These are phyloP conservation scores for Vidua macroura DNA, from an alignment of 2,113 vertebrate genomes.

Conservation along the genomic window DNA sequence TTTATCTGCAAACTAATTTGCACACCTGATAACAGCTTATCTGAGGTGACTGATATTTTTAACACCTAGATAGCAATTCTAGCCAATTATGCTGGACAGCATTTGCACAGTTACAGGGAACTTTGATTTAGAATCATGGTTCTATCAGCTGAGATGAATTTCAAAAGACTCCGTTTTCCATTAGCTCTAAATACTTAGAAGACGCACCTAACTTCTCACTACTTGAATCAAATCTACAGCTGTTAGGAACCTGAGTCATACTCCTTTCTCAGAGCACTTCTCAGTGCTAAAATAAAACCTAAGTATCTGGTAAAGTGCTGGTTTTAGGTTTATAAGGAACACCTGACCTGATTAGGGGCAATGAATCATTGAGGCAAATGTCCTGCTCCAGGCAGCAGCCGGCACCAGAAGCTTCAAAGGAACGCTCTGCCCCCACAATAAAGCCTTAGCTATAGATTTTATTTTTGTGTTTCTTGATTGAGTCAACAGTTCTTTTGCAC, in stretches of 20 bases:
- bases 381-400: neutral
- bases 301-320: neutral
- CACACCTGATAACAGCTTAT: neutral
- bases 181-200: neutral
- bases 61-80: neutral
- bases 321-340: neutral
- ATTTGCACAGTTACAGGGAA: neutral
- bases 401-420: neutral
- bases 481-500: constrained; percentile 2
- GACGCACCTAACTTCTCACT: neutral
- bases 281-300: neutral
- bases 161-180: neutral
- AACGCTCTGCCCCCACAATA: neutral
- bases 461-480: neutral
- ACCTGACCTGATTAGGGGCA: neutral
- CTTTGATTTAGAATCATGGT: neutral
- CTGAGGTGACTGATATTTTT: neutral
- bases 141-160: neutral
- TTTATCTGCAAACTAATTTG: neutral
- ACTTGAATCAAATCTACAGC: neutral
- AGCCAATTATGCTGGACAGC: neutral
- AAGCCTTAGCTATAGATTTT: neutral
- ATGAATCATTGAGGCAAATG: neutral
- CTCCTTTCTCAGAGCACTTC: neutral
- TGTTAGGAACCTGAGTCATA: neutral